phyloP scores from a whole-genome alignment of 23 tunicate genomes.

The Phallusia fumigata region DNA sequence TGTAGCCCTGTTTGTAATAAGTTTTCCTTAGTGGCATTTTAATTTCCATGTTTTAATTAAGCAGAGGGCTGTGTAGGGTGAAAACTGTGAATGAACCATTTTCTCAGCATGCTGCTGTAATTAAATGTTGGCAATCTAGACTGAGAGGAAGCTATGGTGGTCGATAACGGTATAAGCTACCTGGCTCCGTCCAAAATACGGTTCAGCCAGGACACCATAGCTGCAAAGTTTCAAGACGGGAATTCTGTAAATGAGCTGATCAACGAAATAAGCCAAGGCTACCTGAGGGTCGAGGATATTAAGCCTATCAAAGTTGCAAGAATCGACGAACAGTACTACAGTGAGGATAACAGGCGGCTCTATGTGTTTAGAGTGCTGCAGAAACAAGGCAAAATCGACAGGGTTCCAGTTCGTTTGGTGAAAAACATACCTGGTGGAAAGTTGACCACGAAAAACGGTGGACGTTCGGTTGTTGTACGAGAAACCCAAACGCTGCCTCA shows the following conservation, averaged over 20 bases:
- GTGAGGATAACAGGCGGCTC: neutral
- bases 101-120: too few species aligned
- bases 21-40: too few species aligned
- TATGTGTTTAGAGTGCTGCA: neutral
- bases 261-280: neutral
- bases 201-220: constrained; percentile 2
- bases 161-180: too few species aligned
- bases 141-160: too few species aligned
- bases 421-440: neutral
- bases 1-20: too few species aligned
- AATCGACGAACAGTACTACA: neutral
- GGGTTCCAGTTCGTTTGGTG: neutral
- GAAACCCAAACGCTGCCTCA: neutral
- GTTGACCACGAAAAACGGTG: neutral
- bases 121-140: too few species aligned
- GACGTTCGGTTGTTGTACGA: neutral
- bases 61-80: too few species aligned
- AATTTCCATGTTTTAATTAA: too few species aligned
- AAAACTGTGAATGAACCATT: too few species aligned
- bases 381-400: neutral
- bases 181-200: neutral
- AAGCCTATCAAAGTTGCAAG: neutral
- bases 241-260: neutral
- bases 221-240: neutral
- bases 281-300: neutral